These are phyloP conservation scores for Limnephilus rhombicus DNA, from an alignment of 2,888 invertebrate genomes.

Conservation along the genomic window DNA sequence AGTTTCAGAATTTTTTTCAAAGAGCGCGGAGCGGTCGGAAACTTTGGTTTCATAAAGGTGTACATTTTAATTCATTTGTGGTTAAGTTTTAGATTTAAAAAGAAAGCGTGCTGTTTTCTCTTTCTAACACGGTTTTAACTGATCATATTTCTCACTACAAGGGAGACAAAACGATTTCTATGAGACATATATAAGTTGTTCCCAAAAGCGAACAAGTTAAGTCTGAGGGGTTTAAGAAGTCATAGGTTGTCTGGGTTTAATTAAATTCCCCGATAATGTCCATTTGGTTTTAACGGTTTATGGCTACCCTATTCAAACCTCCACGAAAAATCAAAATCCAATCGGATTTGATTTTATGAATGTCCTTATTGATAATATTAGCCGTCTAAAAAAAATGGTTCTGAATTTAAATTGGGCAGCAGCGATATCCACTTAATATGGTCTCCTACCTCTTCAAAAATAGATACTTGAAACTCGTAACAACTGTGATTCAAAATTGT, in stretches of 20 bases:
- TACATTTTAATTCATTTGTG: no score
- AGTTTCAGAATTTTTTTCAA: no score
- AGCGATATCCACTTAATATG: slow-evolving; percentile 8
- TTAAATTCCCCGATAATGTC: background rate
- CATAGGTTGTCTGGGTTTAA: background rate
- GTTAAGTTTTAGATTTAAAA: no score
- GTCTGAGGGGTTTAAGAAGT: no score
- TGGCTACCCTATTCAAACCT: background rate
- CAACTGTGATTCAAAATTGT: background rate
- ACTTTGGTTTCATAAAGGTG: no score
- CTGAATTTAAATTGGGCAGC: slow-evolving; percentile 17
- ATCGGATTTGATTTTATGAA: background rate
- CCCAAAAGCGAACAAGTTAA: no score
- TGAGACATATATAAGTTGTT: no score
- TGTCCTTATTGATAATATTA: background rate
- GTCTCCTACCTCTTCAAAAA: background rate
- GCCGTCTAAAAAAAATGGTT: background rate
- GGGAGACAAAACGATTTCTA: no score
- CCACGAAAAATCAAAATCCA: background rate
- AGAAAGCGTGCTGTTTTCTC: no score
- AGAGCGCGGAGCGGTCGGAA: no score
- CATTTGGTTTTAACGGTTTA: background rate
- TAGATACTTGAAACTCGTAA: background rate
- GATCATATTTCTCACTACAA: no score
- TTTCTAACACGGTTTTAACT: no score